Evolutionary conservation across 1,140 invertebrate genomes (phyloP).

Genomic region (Aphaenogaster floridana): DNA sequence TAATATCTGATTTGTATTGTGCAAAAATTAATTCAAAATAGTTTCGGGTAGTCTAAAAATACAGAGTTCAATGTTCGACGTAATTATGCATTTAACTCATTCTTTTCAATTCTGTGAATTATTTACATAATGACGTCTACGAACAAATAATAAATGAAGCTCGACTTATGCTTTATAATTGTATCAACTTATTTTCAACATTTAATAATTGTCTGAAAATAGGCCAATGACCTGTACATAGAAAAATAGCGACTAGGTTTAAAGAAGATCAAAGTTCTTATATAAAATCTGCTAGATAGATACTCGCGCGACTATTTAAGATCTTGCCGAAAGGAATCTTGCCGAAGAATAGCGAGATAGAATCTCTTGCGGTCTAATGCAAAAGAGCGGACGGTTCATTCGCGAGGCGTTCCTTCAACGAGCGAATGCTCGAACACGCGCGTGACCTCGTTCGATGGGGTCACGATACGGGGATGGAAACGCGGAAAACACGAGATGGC

Average conservation of each 20-base stretch:
- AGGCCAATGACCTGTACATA: not conserved
- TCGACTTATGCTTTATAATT: not conserved
- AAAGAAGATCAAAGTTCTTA: not conserved
- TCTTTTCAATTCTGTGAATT: not conserved
- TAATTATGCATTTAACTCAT: not conserved
- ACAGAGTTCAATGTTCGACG: not conserved
- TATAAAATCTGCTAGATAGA: not conserved
- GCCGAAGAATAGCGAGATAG: not conserved
- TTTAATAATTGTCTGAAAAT: constrained; percentile 14
- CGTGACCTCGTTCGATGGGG: constrained; percentile 71
- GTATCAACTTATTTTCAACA: not conserved
- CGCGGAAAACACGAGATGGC: constrained; percentile 69
- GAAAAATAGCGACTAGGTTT: not conserved
- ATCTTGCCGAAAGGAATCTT: not conserved
- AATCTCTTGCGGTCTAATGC: not conserved
- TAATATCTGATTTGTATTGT: not conserved
- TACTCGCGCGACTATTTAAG: not conserved
- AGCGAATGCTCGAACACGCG: constrained; percentile 55
- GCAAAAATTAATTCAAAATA: not conserved
- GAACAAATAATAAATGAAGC: not conserved
- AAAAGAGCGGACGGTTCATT: constrained; percentile 6
- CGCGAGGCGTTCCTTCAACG: constrained; percentile 12
- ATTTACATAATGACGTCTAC: not conserved
- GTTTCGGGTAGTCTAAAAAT: not conserved
- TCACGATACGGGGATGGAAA: constrained; percentile 61